Conservation (phyloP, 2,113 vertebrate genomes). For the Heterochromis multidens region DNA sequence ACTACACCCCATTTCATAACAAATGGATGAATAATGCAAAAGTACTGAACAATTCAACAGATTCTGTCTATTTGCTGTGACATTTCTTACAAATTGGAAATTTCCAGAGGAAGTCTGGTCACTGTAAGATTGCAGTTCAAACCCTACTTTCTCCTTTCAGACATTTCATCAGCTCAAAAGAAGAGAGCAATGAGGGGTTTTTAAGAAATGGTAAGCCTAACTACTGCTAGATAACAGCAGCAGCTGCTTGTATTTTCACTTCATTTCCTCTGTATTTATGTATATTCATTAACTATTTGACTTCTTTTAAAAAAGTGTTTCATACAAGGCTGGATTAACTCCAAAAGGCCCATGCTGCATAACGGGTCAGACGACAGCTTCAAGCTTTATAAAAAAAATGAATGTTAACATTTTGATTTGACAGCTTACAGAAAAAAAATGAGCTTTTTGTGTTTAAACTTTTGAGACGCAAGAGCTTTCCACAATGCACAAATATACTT, state of each 20-base stretch:
- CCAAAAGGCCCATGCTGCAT: not conserved
- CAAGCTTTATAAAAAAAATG: no score
- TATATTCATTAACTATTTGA: not conserved
- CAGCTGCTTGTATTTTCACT: not conserved
- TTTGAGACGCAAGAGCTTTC: not conserved
- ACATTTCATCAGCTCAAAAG: not conserved
- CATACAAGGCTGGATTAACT: not conserved
- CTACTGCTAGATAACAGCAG: not conserved
- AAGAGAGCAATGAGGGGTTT: not conserved
- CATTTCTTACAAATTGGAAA: not conserved
- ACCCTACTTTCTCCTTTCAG: not conserved
- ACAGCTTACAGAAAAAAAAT: not conserved
- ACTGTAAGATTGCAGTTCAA: not conserved
- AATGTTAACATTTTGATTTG: not conserved
- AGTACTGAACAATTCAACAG: not conserved
- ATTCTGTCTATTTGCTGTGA: not conserved
- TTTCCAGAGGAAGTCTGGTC: not conserved
- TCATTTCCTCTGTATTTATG: not conserved
- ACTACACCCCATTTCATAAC: not conserved
- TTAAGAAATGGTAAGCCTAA: not conserved
- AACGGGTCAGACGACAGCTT: not conserved
- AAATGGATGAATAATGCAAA: not conserved
- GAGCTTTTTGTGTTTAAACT: not conserved
- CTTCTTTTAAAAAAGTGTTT: not conserved
- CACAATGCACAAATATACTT: not conserved